A percentile compares a stretch with the other conserved stretches of the same genome.
These are phyloP conservation scores for Agriopis marginaria DNA, from an alignment of 2,888 invertebrate genomes.

Conservation along the genomic window DNA sequence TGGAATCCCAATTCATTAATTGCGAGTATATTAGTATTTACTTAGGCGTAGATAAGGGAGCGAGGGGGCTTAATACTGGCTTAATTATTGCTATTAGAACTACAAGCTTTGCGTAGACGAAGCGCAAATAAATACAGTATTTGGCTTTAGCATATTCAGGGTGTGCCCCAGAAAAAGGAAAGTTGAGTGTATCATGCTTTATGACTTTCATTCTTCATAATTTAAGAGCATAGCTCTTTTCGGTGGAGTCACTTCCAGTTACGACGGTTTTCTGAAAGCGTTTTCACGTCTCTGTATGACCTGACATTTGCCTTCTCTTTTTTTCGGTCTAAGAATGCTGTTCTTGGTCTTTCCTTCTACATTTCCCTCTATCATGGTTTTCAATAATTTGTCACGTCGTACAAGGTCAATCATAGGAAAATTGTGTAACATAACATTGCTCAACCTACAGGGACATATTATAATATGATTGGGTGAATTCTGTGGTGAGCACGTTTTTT, in stretches of 20 bases:
- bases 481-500: background rate
- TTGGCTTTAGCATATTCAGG: background rate
- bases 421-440: too few relatives aligned
- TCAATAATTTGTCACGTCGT: too few relatives aligned
- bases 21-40: conserved; percentile 16
- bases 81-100: conserved; percentile 8
- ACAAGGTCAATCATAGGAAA: too few relatives aligned
- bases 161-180: background rate
- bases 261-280: too few relatives aligned
- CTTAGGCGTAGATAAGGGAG: conserved; percentile 14
- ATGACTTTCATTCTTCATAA: background rate
- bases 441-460: too few relatives aligned
- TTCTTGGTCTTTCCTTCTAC: too few relatives aligned
- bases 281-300: too few relatives aligned
- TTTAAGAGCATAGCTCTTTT: too few relatives aligned
- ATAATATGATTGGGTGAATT: background rate
- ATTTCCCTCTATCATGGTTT: too few relatives aligned
- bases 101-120: background rate
- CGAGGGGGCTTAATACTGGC: background rate
- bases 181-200: background rate
- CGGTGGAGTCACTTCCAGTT: too few relatives aligned
- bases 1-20: conserved; percentile 11
- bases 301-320: too few relatives aligned
- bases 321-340: too few relatives aligned
- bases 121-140: background rate